A percentile compares a stretch with the other conserved stretches of the same genome.
phyloP scores from a whole-genome alignment of 2,797 vertebrate genomes.

The Poeciliopsis turneri region DNA sequence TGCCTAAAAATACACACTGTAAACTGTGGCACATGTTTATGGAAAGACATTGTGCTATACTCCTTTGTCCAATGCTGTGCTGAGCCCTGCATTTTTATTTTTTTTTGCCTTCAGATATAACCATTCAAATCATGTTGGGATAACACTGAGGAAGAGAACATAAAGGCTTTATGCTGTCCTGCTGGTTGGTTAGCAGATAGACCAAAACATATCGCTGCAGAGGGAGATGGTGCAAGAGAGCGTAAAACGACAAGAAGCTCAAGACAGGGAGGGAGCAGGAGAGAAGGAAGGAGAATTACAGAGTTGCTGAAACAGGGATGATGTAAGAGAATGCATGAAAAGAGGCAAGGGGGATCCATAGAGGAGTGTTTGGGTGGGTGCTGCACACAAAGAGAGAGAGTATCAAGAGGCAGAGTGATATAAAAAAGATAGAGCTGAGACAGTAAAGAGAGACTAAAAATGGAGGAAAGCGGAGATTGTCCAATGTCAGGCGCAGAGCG shows the following conservation, averaged over 20 bases:
- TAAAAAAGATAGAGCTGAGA: slow-evolving; percentile 55
- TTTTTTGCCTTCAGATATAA: slow-evolving; percentile 47
- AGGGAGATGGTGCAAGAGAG: slow-evolving; percentile 79
- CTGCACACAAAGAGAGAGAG: slow-evolving; percentile 68
- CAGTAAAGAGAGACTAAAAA: slow-evolving; percentile 62
- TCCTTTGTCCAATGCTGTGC: slow-evolving; percentile 20
- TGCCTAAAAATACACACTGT: neutral
- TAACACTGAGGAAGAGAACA: slow-evolving; percentile 63
- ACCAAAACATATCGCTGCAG: slow-evolving; percentile 73
- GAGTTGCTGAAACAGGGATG: slow-evolving; percentile 69
- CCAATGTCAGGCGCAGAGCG: slow-evolving; percentile 52
- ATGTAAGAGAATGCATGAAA: slow-evolving; percentile 75
- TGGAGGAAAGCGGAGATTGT: slow-evolving; percentile 53
- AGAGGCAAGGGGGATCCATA: slow-evolving; percentile 70
- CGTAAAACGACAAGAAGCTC: slow-evolving; percentile 74
- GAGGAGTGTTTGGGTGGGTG: slow-evolving; percentile 49
- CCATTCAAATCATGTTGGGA: slow-evolving; percentile 54
- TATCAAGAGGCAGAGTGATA: slow-evolving; percentile 65
- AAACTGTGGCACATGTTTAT: slow-evolving; percentile 19
- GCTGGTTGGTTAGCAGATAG: slow-evolving; percentile 73
- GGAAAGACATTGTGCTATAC: slow-evolving; percentile 22
- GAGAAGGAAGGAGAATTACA: slow-evolving; percentile 61
- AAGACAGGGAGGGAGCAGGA: slow-evolving; percentile 50
- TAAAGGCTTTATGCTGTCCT: slow-evolving; percentile 68
- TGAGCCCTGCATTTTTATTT: slow-evolving; percentile 34